These are phyloP conservation scores for Arbacia lixula DNA, from an alignment of 53 echinoderm and acorn worm genomes.

Conservation along the genomic window DNA sequence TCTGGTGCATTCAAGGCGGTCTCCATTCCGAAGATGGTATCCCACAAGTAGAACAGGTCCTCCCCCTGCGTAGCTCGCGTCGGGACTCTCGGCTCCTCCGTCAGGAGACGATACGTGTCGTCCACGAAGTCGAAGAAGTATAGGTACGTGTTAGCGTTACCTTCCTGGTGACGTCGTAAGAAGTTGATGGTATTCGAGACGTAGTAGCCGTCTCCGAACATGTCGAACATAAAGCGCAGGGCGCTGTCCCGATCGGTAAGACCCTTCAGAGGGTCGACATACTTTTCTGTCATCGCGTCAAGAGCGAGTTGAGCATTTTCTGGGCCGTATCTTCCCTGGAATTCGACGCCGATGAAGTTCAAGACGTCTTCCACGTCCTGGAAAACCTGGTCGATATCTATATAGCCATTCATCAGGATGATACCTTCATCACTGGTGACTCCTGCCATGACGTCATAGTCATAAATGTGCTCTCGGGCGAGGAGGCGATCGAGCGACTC, in stretches of 20 bases:
- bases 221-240: background rate
- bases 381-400: background rate
- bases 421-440: conserved; percentile 57
- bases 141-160: conserved; percentile 10
- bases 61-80: conserved; percentile 28
- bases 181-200: conserved; percentile 1
- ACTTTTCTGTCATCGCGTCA: background rate
- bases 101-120: background rate
- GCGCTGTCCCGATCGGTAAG: background rate
- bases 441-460: conserved; percentile 57
- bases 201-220: conserved; percentile 30
- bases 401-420: background rate
- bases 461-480: background rate
- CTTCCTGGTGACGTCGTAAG: background rate
- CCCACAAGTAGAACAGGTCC: conserved; percentile 46
- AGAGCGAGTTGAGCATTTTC: background rate
- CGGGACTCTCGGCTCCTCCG: background rate
- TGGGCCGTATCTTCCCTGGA: background rate
- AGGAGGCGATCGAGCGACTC: background rate
- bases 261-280: conserved; percentile 12
- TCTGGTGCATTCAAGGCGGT: background rate
- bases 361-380: background rate
- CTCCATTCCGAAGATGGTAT: conserved; percentile 15
- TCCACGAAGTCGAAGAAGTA: conserved; percentile 57
- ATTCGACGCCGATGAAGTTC: background rate